Evolutionary conservation across 2,888 invertebrate genomes (phyloP).

Genomic region (Blastobasis lacticolella): DNA sequence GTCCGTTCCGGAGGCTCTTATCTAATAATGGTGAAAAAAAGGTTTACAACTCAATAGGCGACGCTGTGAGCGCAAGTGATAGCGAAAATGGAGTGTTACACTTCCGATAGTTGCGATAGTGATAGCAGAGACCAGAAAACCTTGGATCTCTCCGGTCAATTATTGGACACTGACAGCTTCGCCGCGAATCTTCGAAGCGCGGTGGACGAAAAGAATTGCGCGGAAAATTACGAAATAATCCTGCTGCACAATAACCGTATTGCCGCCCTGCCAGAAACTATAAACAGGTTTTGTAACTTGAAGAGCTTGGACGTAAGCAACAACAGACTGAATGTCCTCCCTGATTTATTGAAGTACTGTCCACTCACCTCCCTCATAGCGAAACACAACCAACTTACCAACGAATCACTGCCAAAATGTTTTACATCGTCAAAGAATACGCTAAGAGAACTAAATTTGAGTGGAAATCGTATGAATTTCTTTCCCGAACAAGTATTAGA

Average conservation of each 20-base stretch:
- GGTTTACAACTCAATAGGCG: not conserved
- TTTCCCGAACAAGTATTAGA: slow-evolving; percentile 93
- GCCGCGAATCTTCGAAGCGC: slow-evolving; percentile 73
- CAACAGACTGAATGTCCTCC: slow-evolving; percentile 84
- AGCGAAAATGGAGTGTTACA: slow-evolving; percentile 82
- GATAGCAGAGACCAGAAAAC: slow-evolving; percentile 82
- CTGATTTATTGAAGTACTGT: slow-evolving; percentile 84
- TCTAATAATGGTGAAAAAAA: not conserved
- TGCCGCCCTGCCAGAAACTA: slow-evolving; percentile 77
- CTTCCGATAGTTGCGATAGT: slow-evolving; percentile 88
- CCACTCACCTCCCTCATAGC: slow-evolving; percentile 86
- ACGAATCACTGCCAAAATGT: slow-evolving; percentile 90
- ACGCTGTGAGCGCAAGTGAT: not conserved
- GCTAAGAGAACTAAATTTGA: slow-evolving; percentile 92
- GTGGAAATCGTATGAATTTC: slow-evolving; percentile 88
- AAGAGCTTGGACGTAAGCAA: slow-evolving; percentile 90
- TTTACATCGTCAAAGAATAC: slow-evolving; percentile 77
- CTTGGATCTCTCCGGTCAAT: slow-evolving; percentile 74
- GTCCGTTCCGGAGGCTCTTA: slow-evolving; percentile 7
- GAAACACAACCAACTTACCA: slow-evolving; percentile 90
- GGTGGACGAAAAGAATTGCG: slow-evolving; percentile 74
- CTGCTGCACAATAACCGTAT: slow-evolving; percentile 91
- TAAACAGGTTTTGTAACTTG: slow-evolving; percentile 80
- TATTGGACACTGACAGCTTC: slow-evolving; percentile 75
- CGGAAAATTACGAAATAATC: slow-evolving; percentile 80